phyloP scores from a whole-genome alignment of 2,797 vertebrate species.

The Rhodeus uyekii region DNA sequence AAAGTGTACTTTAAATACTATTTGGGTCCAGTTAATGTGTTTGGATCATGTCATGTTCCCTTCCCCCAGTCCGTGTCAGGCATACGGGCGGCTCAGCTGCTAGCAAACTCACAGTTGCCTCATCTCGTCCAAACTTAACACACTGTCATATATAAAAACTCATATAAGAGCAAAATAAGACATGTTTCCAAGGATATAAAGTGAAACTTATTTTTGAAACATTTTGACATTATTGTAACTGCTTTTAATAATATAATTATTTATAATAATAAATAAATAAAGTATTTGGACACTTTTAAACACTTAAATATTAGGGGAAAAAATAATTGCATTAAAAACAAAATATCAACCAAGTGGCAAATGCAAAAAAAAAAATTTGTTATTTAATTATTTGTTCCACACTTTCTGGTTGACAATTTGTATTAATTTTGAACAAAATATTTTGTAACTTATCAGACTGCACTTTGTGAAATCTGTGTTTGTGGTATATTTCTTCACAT shows the following conservation, averaged over 20 bases:
- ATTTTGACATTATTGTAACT: background rate
- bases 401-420: background rate
- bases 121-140: background rate
- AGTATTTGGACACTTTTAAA: background rate
- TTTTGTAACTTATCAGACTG: background rate
- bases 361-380: no score
- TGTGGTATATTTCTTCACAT: background rate
- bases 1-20: background rate
- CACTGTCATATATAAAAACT: background rate
- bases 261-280: background rate
- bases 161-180: background rate
- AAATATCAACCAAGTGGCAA: background rate
- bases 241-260: background rate
- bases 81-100: slow-evolving; percentile 6
- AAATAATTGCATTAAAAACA: background rate
- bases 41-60: background rate
- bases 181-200: background rate
- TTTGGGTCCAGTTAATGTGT: background rate
- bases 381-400: no score
- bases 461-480: background rate
- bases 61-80: background rate
- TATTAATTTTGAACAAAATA: background rate
- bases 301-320: background rate
- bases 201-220: background rate
- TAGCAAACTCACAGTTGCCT: slow-evolving; percentile 26